Evolutionary conservation across 2,888 invertebrate species (phyloP).

Genomic region (Ceriagrion tenellum): DNA sequence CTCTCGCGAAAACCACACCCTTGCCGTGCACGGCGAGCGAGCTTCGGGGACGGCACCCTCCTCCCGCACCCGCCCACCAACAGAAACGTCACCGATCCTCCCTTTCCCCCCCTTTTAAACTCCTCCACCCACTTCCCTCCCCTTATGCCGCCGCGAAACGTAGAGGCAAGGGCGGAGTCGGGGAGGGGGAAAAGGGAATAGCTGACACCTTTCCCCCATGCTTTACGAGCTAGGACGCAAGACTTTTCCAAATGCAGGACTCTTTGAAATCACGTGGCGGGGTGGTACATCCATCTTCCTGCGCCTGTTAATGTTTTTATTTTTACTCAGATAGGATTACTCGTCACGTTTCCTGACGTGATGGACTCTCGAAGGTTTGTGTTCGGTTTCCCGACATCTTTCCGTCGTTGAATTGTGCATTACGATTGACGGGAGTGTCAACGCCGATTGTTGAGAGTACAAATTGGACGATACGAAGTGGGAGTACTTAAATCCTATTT

Average conservation of each 20-base stretch:
- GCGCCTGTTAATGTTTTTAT: too few species aligned
- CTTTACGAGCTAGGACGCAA: background rate
- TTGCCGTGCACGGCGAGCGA: background rate
- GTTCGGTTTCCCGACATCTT: too few species aligned
- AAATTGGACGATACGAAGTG: too few species aligned
- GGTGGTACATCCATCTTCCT: background rate
- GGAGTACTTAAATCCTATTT: too few species aligned
- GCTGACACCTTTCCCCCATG: background rate
- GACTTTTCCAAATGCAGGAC: background rate
- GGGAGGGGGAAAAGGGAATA: background rate
- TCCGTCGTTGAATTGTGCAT: too few species aligned
- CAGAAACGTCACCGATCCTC: conserved; percentile 19
- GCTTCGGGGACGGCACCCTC: background rate
- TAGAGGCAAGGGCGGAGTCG: background rate
- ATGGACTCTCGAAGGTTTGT: too few species aligned
- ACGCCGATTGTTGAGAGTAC: too few species aligned
- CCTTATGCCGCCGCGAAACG: background rate
- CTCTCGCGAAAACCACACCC: background rate
- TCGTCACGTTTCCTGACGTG: too few species aligned
- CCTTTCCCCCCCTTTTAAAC: background rate
- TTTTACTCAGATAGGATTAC: too few species aligned
- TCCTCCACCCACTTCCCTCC: background rate
- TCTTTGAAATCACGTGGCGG: background rate
- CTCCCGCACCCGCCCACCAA: background rate
- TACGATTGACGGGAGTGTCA: too few species aligned